Evolutionary conservation across 1,140 invertebrate species (phyloP), one percentile per base, ranked within the genome.

Genomic region (Drosophila orosa): DNA sequence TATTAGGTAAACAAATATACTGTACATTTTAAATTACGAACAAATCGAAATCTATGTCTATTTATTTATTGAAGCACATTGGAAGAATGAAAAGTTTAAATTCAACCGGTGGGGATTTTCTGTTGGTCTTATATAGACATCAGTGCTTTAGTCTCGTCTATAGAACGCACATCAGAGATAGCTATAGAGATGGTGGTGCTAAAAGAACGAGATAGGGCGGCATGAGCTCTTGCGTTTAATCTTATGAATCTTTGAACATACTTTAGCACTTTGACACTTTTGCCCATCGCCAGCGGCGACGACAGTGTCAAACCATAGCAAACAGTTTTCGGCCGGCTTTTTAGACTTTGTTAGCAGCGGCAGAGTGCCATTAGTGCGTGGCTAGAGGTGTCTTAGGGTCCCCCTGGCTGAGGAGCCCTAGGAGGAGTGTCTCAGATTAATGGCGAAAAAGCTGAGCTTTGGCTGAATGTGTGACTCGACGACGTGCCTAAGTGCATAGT

Each of bases 221-320:
- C 45, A 10, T 71, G 56, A 52, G 68, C 66, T 71, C 58, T 71
- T 71, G 68, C 66, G 35, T 72, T 72, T 72, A 86, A 82, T 82
- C 83, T 75, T 86, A 82, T 86, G 83, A 86, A 87, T 87, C 83
- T 86, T 87, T 86, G 83, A 86, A 86, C 83, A 86, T 69, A 82
- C 83, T 86, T 86, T 87, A 86, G 83, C 83, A 86, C 83, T 86
- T 86, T 83, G 80, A 84, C 80, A 83, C 80, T 83, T 76, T 83
- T 48, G 52, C 66, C 68, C 52, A 71, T 29, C 42, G 71, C 75
- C 68, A 22, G 63, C 75, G 75, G 71, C 56, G 67, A 61, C 37
- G 48, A 31, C 63, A 47, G 50, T 39, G 50, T 57, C 48, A 15
- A 22, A 42, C 65, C 31, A 33, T 71, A 65, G 67, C 65, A 72